Conservation (phyloP, 2,113 vertebrate genomes). For the Scytalopus superciliaris region DNA sequence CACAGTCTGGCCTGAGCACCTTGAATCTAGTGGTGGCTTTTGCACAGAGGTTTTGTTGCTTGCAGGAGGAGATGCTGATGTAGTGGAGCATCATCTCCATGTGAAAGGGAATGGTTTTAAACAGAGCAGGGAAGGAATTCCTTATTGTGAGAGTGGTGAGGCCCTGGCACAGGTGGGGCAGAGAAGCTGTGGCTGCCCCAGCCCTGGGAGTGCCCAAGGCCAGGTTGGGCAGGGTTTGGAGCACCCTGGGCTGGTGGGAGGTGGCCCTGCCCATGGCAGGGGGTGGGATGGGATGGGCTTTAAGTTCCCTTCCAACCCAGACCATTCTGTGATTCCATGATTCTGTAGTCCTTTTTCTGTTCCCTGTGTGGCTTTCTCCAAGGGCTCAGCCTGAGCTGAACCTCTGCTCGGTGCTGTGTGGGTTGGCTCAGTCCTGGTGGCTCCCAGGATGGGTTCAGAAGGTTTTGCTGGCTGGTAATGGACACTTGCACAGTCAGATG, state of each 20-base stretch:
- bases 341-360: not conserved
- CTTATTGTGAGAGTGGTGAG: not conserved
- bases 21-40: not conserved
- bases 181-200: not conserved
- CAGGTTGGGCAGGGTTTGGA: too few relatives aligned
- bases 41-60: not conserved
- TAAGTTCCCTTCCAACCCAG: not conserved
- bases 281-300: not conserved
- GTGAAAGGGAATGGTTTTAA: not conserved
- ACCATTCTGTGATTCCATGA: not conserved
- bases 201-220: not conserved
- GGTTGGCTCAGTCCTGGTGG: not conserved
- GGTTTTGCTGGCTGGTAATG: not conserved
- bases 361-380: not conserved
- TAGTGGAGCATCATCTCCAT: not conserved
- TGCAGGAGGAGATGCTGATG: accelerated
- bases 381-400: not conserved
- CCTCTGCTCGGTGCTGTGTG: not conserved
- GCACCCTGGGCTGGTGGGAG: not conserved
- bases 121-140: not conserved
- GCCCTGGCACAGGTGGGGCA: not conserved
- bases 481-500: not conserved
- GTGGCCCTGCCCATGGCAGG: not conserved
- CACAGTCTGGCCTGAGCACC: not conserved
- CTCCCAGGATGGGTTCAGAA: not conserved